Conservation (phyloP, 2,113 vertebrate genomes). For the Xiphophorus couchianus region DNA sequence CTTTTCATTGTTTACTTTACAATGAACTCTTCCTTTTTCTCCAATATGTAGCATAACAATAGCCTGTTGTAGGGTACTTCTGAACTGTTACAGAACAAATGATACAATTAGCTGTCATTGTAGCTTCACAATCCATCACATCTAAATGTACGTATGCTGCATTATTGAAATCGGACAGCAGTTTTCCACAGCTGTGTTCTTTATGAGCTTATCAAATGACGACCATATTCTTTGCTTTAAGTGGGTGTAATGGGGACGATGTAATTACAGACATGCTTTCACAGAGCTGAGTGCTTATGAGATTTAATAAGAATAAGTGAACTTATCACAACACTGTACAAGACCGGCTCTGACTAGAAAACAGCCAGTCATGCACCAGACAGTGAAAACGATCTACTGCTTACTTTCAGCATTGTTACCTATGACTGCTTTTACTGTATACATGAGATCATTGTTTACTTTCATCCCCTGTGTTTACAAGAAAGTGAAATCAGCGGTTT, state of each 20-base stretch:
- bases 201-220: constrained; percentile 24
- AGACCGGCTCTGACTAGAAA: constrained; percentile 51
- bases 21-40: background rate
- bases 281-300: constrained; percentile 49
- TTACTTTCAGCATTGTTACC: constrained; percentile 24
- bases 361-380: constrained; percentile 37
- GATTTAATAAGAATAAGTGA: constrained; percentile 59
- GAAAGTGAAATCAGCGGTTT: constrained; percentile 10
- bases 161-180: background rate
- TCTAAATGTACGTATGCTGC: background rate
- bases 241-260: constrained; percentile 57
- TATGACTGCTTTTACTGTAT: constrained; percentile 29
- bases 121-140: background rate
- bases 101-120: background rate
- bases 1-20: background rate
- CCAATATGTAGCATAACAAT: background rate
- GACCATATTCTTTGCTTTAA: constrained; percentile 30
- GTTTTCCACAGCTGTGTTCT: background rate
- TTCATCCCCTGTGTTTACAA: constrained; percentile 18
- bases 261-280: constrained; percentile 70
- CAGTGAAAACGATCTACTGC: constrained; percentile 38
- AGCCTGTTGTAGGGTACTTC: background rate
- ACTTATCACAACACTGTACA: constrained; percentile 20
- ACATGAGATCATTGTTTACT: constrained; percentile 25
- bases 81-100: background rate